Conservation (phyloP, 2,888 invertebrate species). For the Atherix ibis region DNA sequence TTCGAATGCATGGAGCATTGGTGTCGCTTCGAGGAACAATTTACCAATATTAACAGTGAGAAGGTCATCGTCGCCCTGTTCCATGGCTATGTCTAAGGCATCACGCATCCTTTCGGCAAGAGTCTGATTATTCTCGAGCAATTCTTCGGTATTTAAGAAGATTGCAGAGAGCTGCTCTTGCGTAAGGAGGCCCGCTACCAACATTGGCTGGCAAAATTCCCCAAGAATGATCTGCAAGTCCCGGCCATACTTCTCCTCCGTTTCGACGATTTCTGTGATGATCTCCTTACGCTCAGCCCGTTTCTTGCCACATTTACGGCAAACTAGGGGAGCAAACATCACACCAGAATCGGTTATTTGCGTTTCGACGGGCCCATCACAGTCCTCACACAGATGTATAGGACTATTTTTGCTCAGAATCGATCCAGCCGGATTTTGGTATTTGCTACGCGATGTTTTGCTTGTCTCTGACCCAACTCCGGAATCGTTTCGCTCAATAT, state of each 20-base stretch:
- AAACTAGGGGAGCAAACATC: conserved; percentile 62
- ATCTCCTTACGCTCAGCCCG: conserved; percentile 85
- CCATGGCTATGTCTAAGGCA: conserved; percentile 70
- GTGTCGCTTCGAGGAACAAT: conserved; percentile 76
- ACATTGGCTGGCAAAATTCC: conserved; percentile 85
- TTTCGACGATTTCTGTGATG: conserved; percentile 87
- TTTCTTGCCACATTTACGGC: conserved; percentile 76
- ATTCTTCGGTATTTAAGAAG: conserved; percentile 84
- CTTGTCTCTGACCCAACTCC: conserved; percentile 87
- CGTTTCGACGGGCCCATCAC: conserved; percentile 65
- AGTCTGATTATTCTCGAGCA: conserved; percentile 73
- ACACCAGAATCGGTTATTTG: conserved; percentile 56
- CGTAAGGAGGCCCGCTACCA: conserved; percentile 79
- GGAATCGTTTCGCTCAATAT: conserved; percentile 82
- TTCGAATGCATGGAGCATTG: conserved; percentile 89
- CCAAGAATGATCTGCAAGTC: conserved; percentile 85
- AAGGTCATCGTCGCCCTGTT: conserved; percentile 68
- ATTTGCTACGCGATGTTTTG: conserved; percentile 64
- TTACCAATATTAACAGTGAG: conserved; percentile 80
- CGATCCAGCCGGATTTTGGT: conserved; percentile 39
- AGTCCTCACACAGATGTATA: conserved; percentile 69
- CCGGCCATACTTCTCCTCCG: conserved; percentile 87
- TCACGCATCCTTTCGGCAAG: conserved; percentile 75
- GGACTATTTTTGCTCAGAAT: conserved; percentile 40
- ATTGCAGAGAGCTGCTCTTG: conserved; percentile 82